A percentile compares a stretch with the other conserved stretches of the same genome.
phyloP scores from a whole-genome alignment of 2,888 invertebrate species.

The Uloborus plumipes region DNA sequence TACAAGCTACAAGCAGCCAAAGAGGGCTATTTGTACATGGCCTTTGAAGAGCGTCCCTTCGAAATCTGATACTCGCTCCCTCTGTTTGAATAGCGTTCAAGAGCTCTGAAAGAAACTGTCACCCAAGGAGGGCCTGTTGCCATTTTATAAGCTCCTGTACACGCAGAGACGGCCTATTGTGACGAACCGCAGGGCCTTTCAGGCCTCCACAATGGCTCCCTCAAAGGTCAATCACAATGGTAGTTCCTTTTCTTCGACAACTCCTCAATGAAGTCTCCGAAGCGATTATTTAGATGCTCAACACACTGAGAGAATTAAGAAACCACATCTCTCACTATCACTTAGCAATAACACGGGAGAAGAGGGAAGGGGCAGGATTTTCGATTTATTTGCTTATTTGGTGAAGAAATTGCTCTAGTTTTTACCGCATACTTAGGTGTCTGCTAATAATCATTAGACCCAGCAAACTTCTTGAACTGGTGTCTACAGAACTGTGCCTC shows the following conservation, averaged over 20 bases:
- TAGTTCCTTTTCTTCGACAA: background rate
- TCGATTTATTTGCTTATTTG: too few species aligned
- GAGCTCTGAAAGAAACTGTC: slow-evolving; percentile 26
- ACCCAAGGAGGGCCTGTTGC: slow-evolving; percentile 34
- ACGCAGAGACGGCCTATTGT: slow-evolving; percentile 30
- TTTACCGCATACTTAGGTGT: too few species aligned
- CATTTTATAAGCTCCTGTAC: slow-evolving; percentile 43
- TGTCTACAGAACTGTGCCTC: too few species aligned
- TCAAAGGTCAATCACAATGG: slow-evolving; percentile 44
- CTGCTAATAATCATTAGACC: too few species aligned
- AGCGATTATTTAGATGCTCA: too few species aligned
- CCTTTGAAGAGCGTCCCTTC: slow-evolving; percentile 50
- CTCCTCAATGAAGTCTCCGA: too few species aligned
- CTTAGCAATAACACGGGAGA: too few species aligned
- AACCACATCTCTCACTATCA: too few species aligned
- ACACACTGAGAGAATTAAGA: too few species aligned
- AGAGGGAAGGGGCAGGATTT: too few species aligned
- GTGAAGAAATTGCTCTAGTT: too few species aligned
- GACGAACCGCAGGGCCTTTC: slow-evolving; percentile 44
- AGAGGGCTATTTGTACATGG: slow-evolving; percentile 45
- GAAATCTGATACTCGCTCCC: slow-evolving; percentile 55
- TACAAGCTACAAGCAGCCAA: slow-evolving; percentile 13
- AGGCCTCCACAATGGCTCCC: slow-evolving; percentile 26
- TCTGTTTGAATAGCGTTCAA: slow-evolving; percentile 56
- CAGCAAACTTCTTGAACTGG: too few species aligned